Evolutionary conservation across 2,113 vertebrate species (phyloP).

Genomic region (Anolis sagrei): DNA sequence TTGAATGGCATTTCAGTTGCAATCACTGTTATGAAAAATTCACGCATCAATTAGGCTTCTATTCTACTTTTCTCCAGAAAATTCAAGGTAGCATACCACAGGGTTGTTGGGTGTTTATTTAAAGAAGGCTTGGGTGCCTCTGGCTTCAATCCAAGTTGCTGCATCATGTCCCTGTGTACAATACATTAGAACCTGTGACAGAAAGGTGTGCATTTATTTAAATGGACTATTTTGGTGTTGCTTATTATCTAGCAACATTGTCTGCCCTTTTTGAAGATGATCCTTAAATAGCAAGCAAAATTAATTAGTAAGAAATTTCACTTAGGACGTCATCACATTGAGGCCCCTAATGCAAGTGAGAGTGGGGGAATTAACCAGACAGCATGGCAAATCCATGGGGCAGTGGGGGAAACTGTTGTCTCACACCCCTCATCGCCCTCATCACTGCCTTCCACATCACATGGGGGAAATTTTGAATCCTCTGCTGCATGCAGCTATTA

Average conservation of each 20-base stretch:
- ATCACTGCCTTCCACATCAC: too few relatives aligned
- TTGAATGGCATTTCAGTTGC: constrained; percentile 10
- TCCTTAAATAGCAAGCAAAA: background rate
- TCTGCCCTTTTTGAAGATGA: background rate
- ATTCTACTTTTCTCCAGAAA: background rate
- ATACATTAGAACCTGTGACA: background rate
- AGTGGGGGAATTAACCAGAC: too few relatives aligned
- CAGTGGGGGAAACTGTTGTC: too few relatives aligned
- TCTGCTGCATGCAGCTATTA: background rate
- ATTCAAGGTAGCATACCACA: background rate
- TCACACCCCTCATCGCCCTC: too few relatives aligned
- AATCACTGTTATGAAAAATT: constrained; percentile 31
- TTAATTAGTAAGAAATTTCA: background rate
- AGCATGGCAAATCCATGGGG: too few relatives aligned
- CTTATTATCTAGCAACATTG: background rate
- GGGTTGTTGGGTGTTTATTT: background rate
- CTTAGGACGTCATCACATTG: too few relatives aligned
- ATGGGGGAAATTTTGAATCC: background rate
- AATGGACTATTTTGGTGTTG: background rate
- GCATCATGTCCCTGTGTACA: background rate
- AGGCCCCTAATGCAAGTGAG: too few relatives aligned
- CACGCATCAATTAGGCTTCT: background rate
- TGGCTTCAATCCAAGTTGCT: background rate
- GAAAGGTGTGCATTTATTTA: too few relatives aligned
- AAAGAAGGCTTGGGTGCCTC: background rate